These are phyloP conservation scores for Drosophila rufa DNA, from an alignment of 1,140 invertebrate species.

Conservation along the genomic window DNA sequence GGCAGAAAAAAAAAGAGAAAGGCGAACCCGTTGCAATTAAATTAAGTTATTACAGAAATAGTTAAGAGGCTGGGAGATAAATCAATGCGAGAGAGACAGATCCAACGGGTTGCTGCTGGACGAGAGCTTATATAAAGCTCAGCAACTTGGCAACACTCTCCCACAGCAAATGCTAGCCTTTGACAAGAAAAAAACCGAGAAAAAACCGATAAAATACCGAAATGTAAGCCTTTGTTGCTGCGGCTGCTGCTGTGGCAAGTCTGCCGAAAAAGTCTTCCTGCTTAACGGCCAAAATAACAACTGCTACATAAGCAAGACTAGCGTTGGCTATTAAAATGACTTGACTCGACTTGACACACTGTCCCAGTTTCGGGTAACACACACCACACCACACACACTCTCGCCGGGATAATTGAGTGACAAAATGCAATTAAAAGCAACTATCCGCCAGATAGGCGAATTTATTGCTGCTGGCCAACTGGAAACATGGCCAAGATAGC, in stretches of 20 bases:
- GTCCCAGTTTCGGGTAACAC: constrained; percentile 65
- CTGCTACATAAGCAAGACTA: constrained; percentile 30
- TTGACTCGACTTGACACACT: constrained; percentile 79
- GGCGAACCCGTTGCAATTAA: constrained; percentile 57
- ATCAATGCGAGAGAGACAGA: constrained; percentile 58
- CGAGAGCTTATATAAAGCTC: constrained; percentile 61
- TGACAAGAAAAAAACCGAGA: constrained; percentile 57
- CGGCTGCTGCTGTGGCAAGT: background rate
- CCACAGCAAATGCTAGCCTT: constrained; percentile 51
- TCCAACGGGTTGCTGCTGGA: constrained; percentile 32
- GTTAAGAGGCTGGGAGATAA: constrained; percentile 59
- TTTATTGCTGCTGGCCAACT: constrained; percentile 23
- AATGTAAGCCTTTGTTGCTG: constrained; percentile 18
- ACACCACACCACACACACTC: constrained; percentile 10
- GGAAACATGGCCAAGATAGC: constrained; percentile 2
- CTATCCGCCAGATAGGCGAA: constrained; percentile 39
- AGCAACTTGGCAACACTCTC: constrained; percentile 22
- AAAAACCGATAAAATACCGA: constrained; percentile 21
- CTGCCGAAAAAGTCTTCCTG: constrained; percentile 69
- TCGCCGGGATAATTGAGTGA: constrained; percentile 62
- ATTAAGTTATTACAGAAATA: constrained; percentile 73
- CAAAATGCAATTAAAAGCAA: constrained; percentile 74
- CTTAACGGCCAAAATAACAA: constrained; percentile 46
- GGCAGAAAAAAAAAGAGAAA: constrained; percentile 57
- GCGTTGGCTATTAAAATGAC: constrained; percentile 64